These are phyloP conservation scores for Phallusia fumigata DNA, from an alignment of 23 tunicate genomes.

Conservation along the genomic window DNA sequence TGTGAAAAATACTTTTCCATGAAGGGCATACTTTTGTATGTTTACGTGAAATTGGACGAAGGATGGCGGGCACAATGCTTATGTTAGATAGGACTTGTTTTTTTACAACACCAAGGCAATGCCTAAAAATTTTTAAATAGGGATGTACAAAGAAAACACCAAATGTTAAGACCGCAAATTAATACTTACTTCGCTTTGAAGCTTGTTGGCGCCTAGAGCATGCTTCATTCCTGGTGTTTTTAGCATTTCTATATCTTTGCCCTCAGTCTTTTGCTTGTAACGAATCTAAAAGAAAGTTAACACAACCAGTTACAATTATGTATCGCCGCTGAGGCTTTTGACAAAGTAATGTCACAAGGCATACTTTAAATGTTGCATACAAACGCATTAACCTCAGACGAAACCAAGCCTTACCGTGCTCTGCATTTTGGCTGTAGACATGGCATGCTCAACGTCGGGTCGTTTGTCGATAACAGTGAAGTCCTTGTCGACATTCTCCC, in stretches of 20 bases:
- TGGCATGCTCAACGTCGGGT: constrained; percentile 83
- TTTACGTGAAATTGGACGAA: no score
- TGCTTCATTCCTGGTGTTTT: constrained; percentile 81
- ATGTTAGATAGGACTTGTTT: no score
- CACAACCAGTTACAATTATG: no score
- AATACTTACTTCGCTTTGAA: constrained; percentile 73
- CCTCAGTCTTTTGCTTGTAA: constrained; percentile 76
- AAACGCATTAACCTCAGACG: background rate
- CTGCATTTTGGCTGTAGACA: constrained; percentile 88
- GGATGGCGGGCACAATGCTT: no score
- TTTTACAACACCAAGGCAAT: no score
- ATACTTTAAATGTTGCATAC: no score
- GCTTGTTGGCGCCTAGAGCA: constrained; percentile 75
- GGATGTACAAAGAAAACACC: no score
- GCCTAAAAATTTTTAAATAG: no score
- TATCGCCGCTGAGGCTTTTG: no score
- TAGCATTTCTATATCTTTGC: constrained; percentile 61
- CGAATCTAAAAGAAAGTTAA: constrained; percentile 39
- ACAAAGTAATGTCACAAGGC: no score
- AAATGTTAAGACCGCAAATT: no score
- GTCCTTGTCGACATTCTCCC: constrained; percentile 67
- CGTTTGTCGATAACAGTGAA: constrained; percentile 76
- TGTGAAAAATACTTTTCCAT: constrained; percentile 21
- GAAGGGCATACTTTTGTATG: no score
- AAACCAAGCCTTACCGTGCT: constrained; percentile 52